Base-by-base conservation (phyloP, 1,140 invertebrate species). In the Drosophila ercepeae region DNA sequence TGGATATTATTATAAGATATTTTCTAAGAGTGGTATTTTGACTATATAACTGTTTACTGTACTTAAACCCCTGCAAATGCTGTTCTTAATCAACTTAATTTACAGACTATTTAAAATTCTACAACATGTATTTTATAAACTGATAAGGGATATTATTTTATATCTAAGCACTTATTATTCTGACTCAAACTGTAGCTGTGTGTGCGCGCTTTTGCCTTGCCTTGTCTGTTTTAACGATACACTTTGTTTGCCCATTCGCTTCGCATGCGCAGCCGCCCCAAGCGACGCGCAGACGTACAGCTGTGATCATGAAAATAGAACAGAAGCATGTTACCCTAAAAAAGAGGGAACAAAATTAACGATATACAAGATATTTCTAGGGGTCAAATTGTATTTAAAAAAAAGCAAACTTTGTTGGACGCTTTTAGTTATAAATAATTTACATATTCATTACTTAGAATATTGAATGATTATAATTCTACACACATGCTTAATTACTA, bases 231-330 rank as follows among this genome's bases (percentile, higher is more conserved):
- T 88, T 78, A 41, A 75, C 73, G 69, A 78, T 82, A 77, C 78
- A 86, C 82, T 86, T 88, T 88, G 77, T 88, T 82, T 82, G 78
- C 64, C 79, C 78, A 88, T 86, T 88, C 82, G 82, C 82, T 88
- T 82, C 83, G 82, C 83, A 86, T 86, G 78, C 81, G 81, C 82
- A 84, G 79, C 64, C 45, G 60, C 41, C 44, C 50, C 65, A 68
- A 46, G 42, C 52, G 32, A 55, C 49, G 29, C 55, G 46, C 57
- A 54, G 53, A 41, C 42, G 36, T 44, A 39, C 36, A 39, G 14
- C n/a, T 39, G 36, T 16, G 36, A 16, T 6, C 21, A 13, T n/a
- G 18, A 11, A 14, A 39, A 14, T 7, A 21, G 29, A 9, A 11
- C 11, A 11, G 2, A 29, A 29, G 11, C 2, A 11, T 29, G 11